phyloP scores from a whole-genome alignment of 2,113 vertebrate genomes.

The Sylvicapra grimmia region DNA sequence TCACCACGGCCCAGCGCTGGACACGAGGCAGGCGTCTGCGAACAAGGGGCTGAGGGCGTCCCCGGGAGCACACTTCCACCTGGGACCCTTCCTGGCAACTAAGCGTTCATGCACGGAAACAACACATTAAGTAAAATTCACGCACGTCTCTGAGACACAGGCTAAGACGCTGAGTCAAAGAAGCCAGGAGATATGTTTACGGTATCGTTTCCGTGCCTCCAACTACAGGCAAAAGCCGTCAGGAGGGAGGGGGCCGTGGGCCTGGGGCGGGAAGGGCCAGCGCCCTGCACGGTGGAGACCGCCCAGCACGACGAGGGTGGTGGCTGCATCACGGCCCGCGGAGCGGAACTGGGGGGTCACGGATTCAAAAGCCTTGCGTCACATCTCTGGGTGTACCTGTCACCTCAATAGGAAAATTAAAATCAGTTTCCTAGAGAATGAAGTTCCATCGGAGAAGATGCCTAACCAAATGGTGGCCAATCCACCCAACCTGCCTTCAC shows the following conservation, averaged over 20 bases:
- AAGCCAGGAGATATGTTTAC: neutral
- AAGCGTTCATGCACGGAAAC: neutral
- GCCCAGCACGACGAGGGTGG: fast-evolving
- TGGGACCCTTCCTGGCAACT: fast-evolving
- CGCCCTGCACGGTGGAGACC: fast-evolving
- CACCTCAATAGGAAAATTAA: neutral
- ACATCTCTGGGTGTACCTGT: neutral
- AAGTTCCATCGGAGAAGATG: neutral
- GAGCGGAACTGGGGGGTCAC: neutral
- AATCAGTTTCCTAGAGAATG: neutral
- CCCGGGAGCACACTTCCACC: neutral
- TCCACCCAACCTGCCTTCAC: neutral
- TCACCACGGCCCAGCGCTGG: fast-evolving
- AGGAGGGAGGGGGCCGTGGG: neutral
- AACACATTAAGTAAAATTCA: neutral
- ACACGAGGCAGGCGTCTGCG: fast-evolving
- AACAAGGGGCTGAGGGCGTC: too few relatives aligned
- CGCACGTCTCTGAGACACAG: neutral
- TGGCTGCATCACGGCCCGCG: fast-evolving
- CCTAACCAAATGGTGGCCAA: neutral
- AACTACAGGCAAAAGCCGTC: too few relatives aligned
- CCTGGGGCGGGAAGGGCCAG: neutral
- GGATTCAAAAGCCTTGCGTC: fast-evolving
- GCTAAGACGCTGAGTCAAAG: neutral
- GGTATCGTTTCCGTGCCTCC: neutral